Base-by-base conservation (phyloP, 2,113 vertebrate genomes). In the Thunnus maccoyii region DNA sequence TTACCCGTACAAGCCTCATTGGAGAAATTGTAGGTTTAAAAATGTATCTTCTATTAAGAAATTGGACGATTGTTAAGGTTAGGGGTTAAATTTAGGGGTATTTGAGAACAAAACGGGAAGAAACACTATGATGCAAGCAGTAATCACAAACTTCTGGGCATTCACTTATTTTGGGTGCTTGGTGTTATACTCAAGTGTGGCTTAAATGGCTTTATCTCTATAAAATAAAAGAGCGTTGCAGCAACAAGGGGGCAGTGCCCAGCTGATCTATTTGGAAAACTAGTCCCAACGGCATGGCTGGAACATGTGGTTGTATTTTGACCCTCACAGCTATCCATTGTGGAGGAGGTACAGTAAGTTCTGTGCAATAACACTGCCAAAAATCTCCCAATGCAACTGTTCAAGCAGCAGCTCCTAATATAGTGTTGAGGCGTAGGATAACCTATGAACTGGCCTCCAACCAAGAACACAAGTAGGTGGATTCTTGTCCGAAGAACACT, bases 361-460 rank as follows among this genome's bases (percentile, higher is more conserved):
- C 25, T 46, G 22, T 47, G 47, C 51, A 44, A 67, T 16, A 9
- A 56, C 77, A n/a, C 22, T 84, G 86, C 82, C 82, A 90, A 91
- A 85, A 80, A 77, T n/a, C 77, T 86, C 80, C 69, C 63, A 36
- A 52, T 65, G 56, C 48, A 62, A 51, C 46, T 64, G 56, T 30
- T 55, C 20, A 48, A 77, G 61, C 63, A 6, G 4, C 62, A 22
- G 75, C 62, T 83, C 56, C 58, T 60, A 60, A 72, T 65, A 16
- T 2, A 72, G 30, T 17, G 79, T 20, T 17, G 81, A 90, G 85
- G 92, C 88, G 48, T 27, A 44, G 48, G 76, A 76, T 91, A 74
- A 92, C 91, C 91, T 90, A 18, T 91, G 89, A 93, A 86, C 90
- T 22, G 81, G 87, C 91, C 92, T 90, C 83, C 76, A 91, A 91